phyloP scores from a whole-genome alignment of 2,797 vertebrate genomes.

The Lepilemur septentrionalis region DNA sequence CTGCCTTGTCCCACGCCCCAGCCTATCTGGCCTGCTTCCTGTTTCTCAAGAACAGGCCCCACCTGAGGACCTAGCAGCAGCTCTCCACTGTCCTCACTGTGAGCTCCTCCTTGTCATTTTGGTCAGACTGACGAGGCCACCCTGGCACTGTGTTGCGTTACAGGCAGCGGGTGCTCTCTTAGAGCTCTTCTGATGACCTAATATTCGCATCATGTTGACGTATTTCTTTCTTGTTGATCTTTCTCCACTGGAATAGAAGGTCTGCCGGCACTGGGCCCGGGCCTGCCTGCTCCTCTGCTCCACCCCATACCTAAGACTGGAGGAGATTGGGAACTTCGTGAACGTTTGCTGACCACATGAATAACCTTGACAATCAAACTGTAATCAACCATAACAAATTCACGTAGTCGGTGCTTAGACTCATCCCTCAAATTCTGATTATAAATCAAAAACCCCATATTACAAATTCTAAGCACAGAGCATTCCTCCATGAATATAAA shows the following conservation, averaged over 20 bases:
- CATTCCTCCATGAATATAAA: background rate
- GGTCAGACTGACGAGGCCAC: too few species aligned
- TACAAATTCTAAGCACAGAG: background rate
- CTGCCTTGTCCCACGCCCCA: background rate
- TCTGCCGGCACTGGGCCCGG: rapidly evolving
- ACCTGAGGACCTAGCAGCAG: background rate
- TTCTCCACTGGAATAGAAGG: background rate
- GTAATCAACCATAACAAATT: background rate
- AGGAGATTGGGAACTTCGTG: background rate
- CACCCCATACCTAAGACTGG: rapidly evolving
- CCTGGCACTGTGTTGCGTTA: rapidly evolving
- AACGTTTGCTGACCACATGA: background rate
- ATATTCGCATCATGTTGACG: rapidly evolving
- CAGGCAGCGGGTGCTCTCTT: rapidly evolving
- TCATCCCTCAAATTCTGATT: background rate
- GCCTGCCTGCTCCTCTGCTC: background rate
- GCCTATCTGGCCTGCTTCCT: rapidly evolving
- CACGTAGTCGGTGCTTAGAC: background rate
- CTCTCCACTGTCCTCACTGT: rapidly evolving
- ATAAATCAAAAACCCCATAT: background rate
- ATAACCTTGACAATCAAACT: background rate
- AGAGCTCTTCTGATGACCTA: background rate
- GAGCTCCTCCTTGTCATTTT: background rate
- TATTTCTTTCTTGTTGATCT: background rate
- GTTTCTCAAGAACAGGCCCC: background rate